These are phyloP conservation scores for Hippocampus kuda DNA, from an alignment of 2,797 vertebrate genomes.

Conservation along the genomic window DNA sequence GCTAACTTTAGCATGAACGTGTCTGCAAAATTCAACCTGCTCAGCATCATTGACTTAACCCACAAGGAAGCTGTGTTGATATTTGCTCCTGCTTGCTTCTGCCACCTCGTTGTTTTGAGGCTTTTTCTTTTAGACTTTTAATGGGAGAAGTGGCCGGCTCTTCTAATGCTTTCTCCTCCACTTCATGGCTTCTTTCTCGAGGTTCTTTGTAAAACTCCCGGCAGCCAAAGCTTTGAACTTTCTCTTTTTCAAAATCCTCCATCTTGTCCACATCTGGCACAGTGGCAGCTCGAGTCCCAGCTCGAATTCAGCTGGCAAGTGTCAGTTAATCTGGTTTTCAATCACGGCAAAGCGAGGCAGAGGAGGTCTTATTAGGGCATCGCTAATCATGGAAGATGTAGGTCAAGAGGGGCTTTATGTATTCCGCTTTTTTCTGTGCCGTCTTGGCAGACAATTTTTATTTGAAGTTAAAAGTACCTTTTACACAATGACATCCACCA, in stretches of 20 bases:
- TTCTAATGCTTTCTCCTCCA: conserved; percentile 21
- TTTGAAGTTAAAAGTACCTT: background rate
- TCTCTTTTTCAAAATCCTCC: conserved; percentile 54
- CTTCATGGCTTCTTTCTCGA: conserved; percentile 43
- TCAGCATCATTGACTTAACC: conserved; percentile 21
- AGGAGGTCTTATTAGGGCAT: conserved; percentile 30
- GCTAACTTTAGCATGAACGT: conserved; percentile 11
- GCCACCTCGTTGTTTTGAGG: conserved; percentile 18
- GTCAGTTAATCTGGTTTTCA: conserved; percentile 39
- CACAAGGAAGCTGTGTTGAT: conserved; percentile 10
- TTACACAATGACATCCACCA: background rate
- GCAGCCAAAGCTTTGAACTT: conserved; percentile 63
- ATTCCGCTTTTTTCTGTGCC: background rate
- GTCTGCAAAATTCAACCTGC: conserved; percentile 29
- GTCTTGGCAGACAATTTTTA: background rate
- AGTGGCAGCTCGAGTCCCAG: conserved; percentile 38
- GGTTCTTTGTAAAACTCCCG: conserved; percentile 57
- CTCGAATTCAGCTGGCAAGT: conserved; percentile 36
- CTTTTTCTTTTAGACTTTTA: conserved; percentile 38
- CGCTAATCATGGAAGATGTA: conserved; percentile 27
- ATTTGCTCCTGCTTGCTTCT: conserved; percentile 19
- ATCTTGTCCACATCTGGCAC: conserved; percentile 45
- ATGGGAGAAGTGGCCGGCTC: conserved; percentile 34
- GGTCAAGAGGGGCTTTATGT: conserved; percentile 17
- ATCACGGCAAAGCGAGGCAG: conserved; percentile 15